Conservation (phyloP, 2,113 vertebrate species). For the Oryzias melastigma region DNA sequence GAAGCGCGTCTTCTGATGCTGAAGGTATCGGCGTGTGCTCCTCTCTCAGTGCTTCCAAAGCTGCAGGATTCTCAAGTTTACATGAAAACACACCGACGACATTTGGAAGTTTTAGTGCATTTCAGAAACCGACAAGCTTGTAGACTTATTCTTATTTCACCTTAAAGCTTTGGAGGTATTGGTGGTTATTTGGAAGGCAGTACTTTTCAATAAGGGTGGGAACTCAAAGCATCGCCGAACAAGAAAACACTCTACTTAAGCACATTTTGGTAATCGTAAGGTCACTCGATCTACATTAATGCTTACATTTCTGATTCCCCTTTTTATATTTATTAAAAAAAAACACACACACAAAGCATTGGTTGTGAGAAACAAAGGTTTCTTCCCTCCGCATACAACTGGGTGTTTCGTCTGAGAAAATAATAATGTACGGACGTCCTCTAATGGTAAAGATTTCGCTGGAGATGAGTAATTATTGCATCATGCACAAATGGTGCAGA, state of each 20-base stretch:
- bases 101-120: slow-evolving; percentile 34
- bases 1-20: no score
- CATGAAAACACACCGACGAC: slow-evolving; percentile 13
- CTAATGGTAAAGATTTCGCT: slow-evolving; percentile 33
- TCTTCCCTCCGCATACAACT: slow-evolving; percentile 36
- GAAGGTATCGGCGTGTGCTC: no score
- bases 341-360: slow-evolving; percentile 30
- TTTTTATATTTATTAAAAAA: slow-evolving; percentile 44
- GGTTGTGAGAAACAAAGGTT: slow-evolving; percentile 54
- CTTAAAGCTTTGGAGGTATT: slow-evolving; percentile 67
- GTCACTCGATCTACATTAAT: slow-evolving; percentile 69
- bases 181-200: slow-evolving; percentile 71
- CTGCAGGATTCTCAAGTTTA: slow-evolving; percentile 22
- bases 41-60: slow-evolving; percentile 37
- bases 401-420: slow-evolving; percentile 44
- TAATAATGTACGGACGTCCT: slow-evolving; percentile 27
- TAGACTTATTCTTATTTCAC: slow-evolving; percentile 46
- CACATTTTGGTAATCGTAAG: slow-evolving; percentile 77
- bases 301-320: slow-evolving; percentile 55
- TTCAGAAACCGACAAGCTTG: slow-evolving; percentile 37
- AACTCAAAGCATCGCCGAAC: slow-evolving; percentile 54
- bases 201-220: slow-evolving; percentile 55
- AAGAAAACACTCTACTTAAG: slow-evolving; percentile 59
- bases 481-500: slow-evolving; percentile 56
- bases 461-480: slow-evolving; percentile 67